Base-by-base conservation (phyloP, 2,797 vertebrate genomes). In the Nyctalus aviator region DNA sequence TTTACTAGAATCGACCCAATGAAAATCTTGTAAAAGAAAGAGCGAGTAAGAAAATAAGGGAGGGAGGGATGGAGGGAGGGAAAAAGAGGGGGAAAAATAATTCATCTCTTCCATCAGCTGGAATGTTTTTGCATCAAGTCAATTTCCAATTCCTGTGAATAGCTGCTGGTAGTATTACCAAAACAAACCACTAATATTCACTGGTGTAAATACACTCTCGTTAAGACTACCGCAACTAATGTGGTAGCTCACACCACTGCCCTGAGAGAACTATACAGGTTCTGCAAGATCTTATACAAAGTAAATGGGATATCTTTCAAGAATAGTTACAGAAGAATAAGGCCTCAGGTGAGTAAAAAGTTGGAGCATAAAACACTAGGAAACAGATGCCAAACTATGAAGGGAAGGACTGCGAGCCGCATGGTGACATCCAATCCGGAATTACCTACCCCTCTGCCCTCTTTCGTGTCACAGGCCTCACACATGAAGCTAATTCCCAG, bases 261-360 rank as follows among this genome's bases (percentile, higher is more conserved):
- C 59, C 30, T 89, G 14, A 25, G 30, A 84, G 62, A 93, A 87
- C 77, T n/a, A 86, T 9, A 83, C 5, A 82, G 68, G 71, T 62
- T 64, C 37, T 90, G 21, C 37, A 82, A 89, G 37, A 8, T 72
- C 86, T 79, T 50, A 25, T 78, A 86, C 50, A 84, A 94, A 85
- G 48, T 41, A 84, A 91, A 84, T 41, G 30, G 62, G 14, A 69
- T 62, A 87, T 48, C 76, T 71, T 77, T 87, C 72, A 82, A 46
- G 15, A 87, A 87, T 3, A 91, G 48, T 78, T 91, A 62, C 25
- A 66, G 68, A 93, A 96, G 95, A 95, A 91, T 71, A 88, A 78
- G 35, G 62, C n/a, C 66, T 83, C 84, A 27, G 21, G 73, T 84
- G 78, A 72, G 12, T 84, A 6, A 72, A 44, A 84, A 89, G 13